phyloP scores from a whole-genome alignment of 2,888 invertebrate genomes.

The Acholoe squamosa region DNA sequence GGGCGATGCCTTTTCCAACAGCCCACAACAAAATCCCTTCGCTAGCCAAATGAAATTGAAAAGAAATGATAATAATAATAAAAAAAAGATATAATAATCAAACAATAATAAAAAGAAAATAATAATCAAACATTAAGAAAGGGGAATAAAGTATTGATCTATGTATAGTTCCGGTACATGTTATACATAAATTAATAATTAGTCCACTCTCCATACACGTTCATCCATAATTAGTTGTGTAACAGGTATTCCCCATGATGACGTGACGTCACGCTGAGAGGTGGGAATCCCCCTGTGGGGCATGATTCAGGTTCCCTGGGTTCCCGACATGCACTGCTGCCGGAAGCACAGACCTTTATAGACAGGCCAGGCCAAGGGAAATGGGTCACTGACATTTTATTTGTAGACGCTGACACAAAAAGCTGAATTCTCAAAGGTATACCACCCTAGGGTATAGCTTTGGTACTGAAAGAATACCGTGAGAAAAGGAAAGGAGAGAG shows the following conservation, averaged over 20 bases:
- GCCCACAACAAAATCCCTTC: no score
- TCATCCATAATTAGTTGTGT: not conserved
- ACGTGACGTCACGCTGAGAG: not conserved
- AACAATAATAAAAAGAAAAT: no score
- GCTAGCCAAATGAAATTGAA: no score
- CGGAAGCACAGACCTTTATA: not conserved
- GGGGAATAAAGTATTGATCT: no score
- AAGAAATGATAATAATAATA: no score
- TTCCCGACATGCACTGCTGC: not conserved
- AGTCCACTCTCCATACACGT: no score
- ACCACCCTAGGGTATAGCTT: not conserved
- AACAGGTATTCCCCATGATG: constrained; percentile 11
- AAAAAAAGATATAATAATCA: no score
- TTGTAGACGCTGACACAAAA: not conserved
- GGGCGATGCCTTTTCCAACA: no score
- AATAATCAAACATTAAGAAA: no score
- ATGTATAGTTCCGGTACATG: no score
- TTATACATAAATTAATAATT: no score
- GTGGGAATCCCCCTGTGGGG: not conserved
- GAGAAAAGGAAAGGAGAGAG: not conserved
- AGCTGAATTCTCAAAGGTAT: not conserved
- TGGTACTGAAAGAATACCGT: not conserved
- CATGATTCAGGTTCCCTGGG: not conserved
- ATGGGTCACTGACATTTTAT: not conserved
- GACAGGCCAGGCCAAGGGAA: not conserved